Conservation (phyloP, 1,140 invertebrate genomes). For the Drosophila burlai region DNA sequence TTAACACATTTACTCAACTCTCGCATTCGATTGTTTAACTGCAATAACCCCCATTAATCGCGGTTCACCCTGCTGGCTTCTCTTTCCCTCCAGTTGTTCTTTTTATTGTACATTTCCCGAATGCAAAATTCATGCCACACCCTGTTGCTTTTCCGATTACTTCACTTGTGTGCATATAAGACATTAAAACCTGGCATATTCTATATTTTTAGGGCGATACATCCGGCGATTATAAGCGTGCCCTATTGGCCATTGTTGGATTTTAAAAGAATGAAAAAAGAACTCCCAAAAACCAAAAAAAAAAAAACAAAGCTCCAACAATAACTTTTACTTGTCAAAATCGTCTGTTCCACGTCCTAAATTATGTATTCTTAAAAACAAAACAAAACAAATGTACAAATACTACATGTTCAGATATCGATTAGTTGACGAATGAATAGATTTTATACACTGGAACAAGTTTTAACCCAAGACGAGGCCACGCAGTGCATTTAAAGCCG, state of each 20-base stretch:
- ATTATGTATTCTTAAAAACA: constrained; percentile 17
- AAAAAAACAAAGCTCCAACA: constrained; percentile 29
- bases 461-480: constrained; percentile 45
- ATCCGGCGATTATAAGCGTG: constrained; percentile 95
- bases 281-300: constrained; percentile 30
- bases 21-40: constrained; percentile 21
- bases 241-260: constrained; percentile 92
- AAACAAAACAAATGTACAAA: constrained; percentile 65
- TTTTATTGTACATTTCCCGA: constrained; percentile 4
- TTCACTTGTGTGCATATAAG: constrained; percentile 61
- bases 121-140: constrained; percentile 14
- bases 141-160: constrained; percentile 21
- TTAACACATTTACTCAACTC: constrained; percentile 28
- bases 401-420: constrained; percentile 32
- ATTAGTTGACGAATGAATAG: constrained; percentile 56
- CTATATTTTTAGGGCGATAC: constrained; percentile 93
- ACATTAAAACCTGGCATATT: constrained; percentile 80
- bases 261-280: constrained; percentile 85
- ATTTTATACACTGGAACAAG: constrained; percentile 59
- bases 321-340: constrained; percentile 44
- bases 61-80: constrained; percentile 20
- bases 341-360: constrained; percentile 76
- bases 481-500: constrained; percentile 67
- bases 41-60: constrained; percentile 19
- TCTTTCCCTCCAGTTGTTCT: constrained; percentile 1